These are phyloP conservation scores for Rotaria macrura DNA, from an alignment of 2,888 invertebrate genomes.

Conservation along the genomic window DNA sequence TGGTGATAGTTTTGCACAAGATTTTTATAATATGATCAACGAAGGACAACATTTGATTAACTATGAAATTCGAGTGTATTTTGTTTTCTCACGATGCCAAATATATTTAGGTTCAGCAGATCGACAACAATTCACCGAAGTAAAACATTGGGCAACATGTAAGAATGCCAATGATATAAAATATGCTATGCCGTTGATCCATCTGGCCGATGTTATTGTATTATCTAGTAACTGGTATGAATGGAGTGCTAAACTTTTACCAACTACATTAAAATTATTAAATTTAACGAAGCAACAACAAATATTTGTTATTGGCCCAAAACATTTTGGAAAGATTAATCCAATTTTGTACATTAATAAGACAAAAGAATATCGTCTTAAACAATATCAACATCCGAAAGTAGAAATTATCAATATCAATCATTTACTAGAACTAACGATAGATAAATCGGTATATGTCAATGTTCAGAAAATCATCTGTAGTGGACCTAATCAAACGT, in stretches of 20 bases:
- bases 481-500: neutral
- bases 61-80: neutral
- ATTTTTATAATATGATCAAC: neutral
- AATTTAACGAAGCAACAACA: neutral
- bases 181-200: neutral
- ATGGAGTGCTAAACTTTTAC: neutral
- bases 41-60: neutral
- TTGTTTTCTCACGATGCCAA: neutral
- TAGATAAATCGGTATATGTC: neutral
- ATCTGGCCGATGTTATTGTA: neutral
- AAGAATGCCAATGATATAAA: neutral
- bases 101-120: neutral
- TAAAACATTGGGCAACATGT: neutral
- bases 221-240: neutral
- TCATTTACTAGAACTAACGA: neutral
- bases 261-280: neutral
- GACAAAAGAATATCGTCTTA: neutral
- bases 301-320: neutral
- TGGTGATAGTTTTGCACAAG: neutral
- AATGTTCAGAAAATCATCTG: neutral
- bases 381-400: neutral
- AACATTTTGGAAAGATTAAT: neutral
- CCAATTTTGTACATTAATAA: neutral
- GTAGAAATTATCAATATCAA: neutral
- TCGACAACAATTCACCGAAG: neutral